A percentile compares a stretch with the other conserved stretches of the same genome.
Evolutionary conservation across 2,797 vertebrate genomes (phyloP).

Genomic region (Tokudaia tokunoshimensis): DNA sequence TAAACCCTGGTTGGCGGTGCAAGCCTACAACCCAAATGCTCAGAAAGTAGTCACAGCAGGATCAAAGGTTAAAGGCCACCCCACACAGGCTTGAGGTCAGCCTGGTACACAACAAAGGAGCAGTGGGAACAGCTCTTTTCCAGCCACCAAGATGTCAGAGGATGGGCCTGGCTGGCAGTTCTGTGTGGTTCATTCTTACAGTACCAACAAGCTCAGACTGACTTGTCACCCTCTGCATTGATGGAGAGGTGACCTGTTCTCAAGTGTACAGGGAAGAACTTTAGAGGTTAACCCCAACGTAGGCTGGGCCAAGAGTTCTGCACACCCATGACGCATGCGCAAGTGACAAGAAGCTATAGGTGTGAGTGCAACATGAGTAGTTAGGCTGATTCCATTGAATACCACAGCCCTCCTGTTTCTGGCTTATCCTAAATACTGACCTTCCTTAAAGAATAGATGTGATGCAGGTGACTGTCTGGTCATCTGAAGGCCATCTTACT

Average conservation of each 20-base stretch:
- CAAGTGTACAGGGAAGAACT: neutral
- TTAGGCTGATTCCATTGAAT: neutral
- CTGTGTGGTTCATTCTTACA: neutral
- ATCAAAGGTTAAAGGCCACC: neutral
- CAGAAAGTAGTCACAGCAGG: neutral
- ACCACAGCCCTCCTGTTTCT: neutral
- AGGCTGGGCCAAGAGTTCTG: neutral
- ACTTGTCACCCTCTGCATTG: neutral
- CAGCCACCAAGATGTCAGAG: neutral
- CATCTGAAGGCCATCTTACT: constrained; percentile 61
- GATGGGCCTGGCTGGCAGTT: neutral
- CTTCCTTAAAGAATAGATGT: neutral
- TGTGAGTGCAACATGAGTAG: no score
- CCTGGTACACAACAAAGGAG: neutral
- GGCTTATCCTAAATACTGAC: neutral
- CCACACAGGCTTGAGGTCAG: neutral
- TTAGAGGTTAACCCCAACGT: neutral
- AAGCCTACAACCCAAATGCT: neutral
- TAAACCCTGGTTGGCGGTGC: neutral
- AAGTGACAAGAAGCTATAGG: neutral
- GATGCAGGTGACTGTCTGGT: neutral
- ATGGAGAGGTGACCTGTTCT: neutral
- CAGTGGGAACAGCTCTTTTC: neutral
- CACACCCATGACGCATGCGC: neutral
- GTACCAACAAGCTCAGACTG: neutral